phyloP scores from a whole-genome alignment of 1,140 invertebrate species.

The Pseudomyrmex dendroicus region DNA sequence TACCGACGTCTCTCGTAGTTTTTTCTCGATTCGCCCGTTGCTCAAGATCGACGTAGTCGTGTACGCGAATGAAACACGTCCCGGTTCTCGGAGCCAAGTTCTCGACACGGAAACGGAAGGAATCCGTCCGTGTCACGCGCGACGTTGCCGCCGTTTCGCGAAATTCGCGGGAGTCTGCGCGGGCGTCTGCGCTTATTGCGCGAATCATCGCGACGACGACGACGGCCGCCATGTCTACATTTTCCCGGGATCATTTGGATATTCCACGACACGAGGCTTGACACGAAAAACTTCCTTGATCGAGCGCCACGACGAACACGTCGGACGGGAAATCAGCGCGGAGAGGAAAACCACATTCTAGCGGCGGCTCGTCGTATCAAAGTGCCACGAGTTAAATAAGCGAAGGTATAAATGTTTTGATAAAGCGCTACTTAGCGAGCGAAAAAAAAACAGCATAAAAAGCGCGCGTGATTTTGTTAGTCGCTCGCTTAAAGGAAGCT shows the following conservation, averaged over 20 bases:
- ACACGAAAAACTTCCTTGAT: background rate
- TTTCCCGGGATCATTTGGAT: conserved; percentile 46
- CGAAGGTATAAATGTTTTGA: conserved; percentile 40
- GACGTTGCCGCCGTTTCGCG: conserved; percentile 16
- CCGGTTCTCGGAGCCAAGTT: background rate
- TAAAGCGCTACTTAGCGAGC: conserved; percentile 8
- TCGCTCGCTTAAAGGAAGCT: conserved; percentile 19
- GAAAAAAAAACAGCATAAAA: conserved; percentile 4
- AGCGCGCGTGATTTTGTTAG: conserved; percentile 21
- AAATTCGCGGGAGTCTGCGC: conserved; percentile 22
- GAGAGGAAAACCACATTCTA: background rate
- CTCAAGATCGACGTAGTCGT: background rate
- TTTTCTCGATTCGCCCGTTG: background rate
- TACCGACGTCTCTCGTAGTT: background rate
- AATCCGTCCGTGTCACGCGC: background rate
- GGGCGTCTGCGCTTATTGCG: conserved; percentile 23
- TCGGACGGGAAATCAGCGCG: too few relatives aligned
- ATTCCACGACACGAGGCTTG: conserved; percentile 17
- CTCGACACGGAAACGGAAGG: background rate
- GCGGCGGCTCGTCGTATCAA: conserved; percentile 12
- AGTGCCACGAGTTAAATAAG: background rate
- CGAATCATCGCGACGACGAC: background rate
- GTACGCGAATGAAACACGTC: background rate
- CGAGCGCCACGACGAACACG: too few relatives aligned
- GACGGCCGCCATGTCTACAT: conserved; percentile 7